phyloP scores from a whole-genome alignment of 35 echinoderm and acorn worm species.

The Heliocidaris tuberculata region DNA sequence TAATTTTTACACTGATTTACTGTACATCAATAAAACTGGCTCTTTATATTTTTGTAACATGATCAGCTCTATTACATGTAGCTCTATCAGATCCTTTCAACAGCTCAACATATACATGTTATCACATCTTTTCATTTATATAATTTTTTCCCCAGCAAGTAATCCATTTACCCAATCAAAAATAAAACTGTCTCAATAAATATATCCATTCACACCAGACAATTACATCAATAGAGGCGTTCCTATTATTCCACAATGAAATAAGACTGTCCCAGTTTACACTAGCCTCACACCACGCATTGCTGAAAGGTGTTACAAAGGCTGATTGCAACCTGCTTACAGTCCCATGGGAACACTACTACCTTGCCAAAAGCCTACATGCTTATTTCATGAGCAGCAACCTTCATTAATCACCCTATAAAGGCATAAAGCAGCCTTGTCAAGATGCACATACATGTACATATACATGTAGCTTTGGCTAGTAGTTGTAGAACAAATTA shows the following conservation, averaged over 20 bases:
- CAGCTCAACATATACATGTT: background rate
- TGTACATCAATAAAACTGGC: too few species aligned
- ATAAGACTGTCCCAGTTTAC: background rate
- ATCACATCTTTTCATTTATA: background rate
- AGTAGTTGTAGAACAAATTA: too few species aligned
- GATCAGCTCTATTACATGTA: too few species aligned
- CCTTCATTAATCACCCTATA: background rate
- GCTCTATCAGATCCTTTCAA: background rate
- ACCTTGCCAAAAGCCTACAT: background rate
- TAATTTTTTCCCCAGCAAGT: background rate
- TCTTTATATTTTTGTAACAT: background rate
- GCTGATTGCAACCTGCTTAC: background rate
- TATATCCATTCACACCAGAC: background rate
- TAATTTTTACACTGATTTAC: too few species aligned
- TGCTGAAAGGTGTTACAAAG: background rate
- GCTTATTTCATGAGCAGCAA: background rate
- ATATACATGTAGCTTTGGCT: too few species aligned
- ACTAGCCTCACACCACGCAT: background rate
- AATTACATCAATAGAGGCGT: background rate
- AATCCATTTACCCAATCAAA: background rate
- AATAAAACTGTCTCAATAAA: background rate
- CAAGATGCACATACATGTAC: too few species aligned
- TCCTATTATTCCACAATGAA: background rate
- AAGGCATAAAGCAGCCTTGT: background rate
- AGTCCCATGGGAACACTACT: background rate